A percentile compares a stretch with the other conserved stretches of the same genome.
These are phyloP conservation scores for Zaprionus taronus DNA, from an alignment of 1,140 invertebrate species.

Conservation along the genomic window DNA sequence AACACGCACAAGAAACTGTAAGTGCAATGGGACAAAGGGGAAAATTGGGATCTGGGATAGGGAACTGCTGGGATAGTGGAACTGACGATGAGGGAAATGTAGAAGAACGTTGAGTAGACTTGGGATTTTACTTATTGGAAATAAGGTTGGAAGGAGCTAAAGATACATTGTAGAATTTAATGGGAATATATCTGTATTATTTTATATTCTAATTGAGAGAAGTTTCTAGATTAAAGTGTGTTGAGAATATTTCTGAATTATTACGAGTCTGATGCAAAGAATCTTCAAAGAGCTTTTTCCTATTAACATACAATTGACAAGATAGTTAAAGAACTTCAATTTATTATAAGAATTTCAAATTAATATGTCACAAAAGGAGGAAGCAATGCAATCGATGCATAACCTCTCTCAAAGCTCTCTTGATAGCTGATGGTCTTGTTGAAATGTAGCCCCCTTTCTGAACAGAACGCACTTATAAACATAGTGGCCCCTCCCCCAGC, in stretches of 20 bases:
- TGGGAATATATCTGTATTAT: background rate
- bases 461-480: background rate
- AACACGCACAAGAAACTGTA: conserved; percentile 74
- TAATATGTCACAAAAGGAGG: no score
- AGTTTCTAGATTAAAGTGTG: no score
- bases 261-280: no score
- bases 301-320: no score
- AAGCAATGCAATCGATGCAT: background rate
- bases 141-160: no score
- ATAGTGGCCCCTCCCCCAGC: background rate
- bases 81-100: background rate
- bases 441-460: no score
- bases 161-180: no score
- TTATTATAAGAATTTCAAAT: background rate
- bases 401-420: background rate
- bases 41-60: no score
- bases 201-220: background rate
- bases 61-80: background rate
- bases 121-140: background rate
- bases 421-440: no score
- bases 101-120: background rate
- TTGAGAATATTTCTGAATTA: no score
- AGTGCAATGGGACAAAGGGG: conserved; percentile 55
- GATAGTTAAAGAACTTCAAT: background rate
- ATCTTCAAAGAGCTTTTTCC: no score